Evolutionary conservation across 2,113 vertebrate species (phyloP).

Genomic region (Emydura subglobosa): DNA sequence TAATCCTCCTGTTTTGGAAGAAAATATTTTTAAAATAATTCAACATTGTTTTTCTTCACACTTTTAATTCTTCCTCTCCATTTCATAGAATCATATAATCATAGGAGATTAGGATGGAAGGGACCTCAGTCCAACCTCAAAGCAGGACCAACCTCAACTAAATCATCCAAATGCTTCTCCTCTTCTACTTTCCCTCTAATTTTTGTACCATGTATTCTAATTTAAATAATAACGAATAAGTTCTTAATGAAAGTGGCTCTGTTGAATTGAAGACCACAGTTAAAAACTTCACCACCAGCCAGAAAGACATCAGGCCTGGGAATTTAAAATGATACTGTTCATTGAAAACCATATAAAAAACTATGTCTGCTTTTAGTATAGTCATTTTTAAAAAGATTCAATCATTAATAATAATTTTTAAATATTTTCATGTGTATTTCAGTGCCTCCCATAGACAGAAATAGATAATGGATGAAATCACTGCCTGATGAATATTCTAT

Average conservation of each 20-base stretch:
- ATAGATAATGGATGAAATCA: conserved; percentile 56
- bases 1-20: neutral
- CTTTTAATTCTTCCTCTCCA: neutral
- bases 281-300: conserved; percentile 17
- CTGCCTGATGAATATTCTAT: conserved; percentile 51
- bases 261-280: conserved; percentile 29
- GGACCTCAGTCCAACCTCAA: too few species aligned
- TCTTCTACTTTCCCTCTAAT: neutral
- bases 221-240: conserved; percentile 13
- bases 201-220: neutral
- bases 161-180: neutral
- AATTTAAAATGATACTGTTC: conserved; percentile 46
- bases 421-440: conserved; percentile 58
- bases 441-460: conserved; percentile 40
- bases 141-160: too few species aligned
- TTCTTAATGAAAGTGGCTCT: conserved; percentile 42
- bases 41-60: neutral
- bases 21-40: neutral
- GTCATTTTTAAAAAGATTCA: conserved; percentile 23
- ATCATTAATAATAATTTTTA: conserved; percentile 65
- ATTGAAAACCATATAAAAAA: conserved; percentile 55
- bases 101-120: too few species aligned
- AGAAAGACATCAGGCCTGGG: conserved; percentile 10
- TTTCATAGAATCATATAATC: neutral
- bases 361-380: conserved; percentile 38